Conservation (phyloP, 2,113 vertebrate genomes). For the Tetrao urogallus region DNA sequence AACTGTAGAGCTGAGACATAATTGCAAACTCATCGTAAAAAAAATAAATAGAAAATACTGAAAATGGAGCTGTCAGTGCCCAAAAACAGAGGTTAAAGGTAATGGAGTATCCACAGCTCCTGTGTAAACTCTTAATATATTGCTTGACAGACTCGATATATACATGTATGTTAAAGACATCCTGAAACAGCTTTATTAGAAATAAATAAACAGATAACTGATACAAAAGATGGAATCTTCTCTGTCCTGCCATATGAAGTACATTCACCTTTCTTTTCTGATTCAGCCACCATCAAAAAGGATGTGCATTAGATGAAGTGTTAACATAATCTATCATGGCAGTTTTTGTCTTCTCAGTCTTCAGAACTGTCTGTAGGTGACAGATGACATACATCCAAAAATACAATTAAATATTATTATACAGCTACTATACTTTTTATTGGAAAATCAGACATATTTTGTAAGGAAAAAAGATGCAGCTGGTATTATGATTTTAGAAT, state of each 20-base stretch:
- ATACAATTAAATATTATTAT: neutral
- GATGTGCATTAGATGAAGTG: neutral
- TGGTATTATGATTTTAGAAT: neutral
- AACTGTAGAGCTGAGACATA: neutral
- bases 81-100: neutral
- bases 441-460: neutral
- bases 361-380: fast-evolving
- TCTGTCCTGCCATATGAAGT: neutral
- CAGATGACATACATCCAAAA: neutral
- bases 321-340: neutral
- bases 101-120: neutral
- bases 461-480: neutral
- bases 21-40: neutral
- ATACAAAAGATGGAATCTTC: neutral
- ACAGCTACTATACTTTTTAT: neutral
- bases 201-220: neutral
- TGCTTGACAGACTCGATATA: neutral
- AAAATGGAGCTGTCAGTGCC: neutral
- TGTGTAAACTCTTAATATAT: neutral
- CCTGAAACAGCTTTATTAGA: neutral
- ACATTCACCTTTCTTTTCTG: neutral
- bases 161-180: neutral
- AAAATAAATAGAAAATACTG: neutral
- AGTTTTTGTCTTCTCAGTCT: neutral
- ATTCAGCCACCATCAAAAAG: neutral